phyloP scores from a whole-genome alignment of 2,797 vertebrate genomes.

The Acanthopagrus latus region DNA sequence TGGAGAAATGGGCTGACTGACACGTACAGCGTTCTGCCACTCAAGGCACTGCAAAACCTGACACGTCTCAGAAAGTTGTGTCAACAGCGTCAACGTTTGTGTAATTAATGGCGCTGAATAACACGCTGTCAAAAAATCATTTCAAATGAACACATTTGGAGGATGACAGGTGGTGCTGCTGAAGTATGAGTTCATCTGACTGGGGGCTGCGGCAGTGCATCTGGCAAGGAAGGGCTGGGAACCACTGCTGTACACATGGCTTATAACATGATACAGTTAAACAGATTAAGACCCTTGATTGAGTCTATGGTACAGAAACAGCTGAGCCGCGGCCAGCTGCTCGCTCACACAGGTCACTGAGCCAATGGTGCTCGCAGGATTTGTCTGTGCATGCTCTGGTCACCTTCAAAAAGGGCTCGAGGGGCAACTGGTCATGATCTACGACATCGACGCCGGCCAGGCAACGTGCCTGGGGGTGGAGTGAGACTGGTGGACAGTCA shows the following conservation, averaged over 20 bases:
- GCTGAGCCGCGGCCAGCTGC: slow-evolving; percentile 45
- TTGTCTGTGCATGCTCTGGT: slow-evolving; percentile 20
- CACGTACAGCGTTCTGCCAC: background rate
- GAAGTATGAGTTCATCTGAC: background rate
- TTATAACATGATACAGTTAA: slow-evolving; percentile 30
- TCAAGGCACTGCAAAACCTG: background rate
- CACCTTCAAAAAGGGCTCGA: slow-evolving; percentile 29
- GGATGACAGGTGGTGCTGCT: background rate
- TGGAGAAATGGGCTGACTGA: background rate
- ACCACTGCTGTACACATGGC: slow-evolving; percentile 7
- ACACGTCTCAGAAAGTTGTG: background rate
- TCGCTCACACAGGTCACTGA: slow-evolving; percentile 32
- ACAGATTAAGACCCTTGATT: slow-evolving; percentile 33
- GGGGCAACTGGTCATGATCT: slow-evolving; percentile 42
- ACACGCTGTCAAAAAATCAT: background rate
- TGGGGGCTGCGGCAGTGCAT: background rate
- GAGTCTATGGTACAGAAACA: slow-evolving; percentile 7
- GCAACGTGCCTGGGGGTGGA: slow-evolving; percentile 46
- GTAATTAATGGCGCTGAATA: background rate
- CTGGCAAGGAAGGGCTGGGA: background rate
- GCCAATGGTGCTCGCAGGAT: slow-evolving; percentile 17
- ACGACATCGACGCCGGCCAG: slow-evolving; percentile 26
- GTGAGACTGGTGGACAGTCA: slow-evolving; percentile 63
- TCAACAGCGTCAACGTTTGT: background rate
- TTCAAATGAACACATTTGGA: slow-evolving; percentile 7